Evolutionary conservation across 2,888 invertebrate genomes (phyloP).

Genomic region (Girardia tigrina): DNA sequence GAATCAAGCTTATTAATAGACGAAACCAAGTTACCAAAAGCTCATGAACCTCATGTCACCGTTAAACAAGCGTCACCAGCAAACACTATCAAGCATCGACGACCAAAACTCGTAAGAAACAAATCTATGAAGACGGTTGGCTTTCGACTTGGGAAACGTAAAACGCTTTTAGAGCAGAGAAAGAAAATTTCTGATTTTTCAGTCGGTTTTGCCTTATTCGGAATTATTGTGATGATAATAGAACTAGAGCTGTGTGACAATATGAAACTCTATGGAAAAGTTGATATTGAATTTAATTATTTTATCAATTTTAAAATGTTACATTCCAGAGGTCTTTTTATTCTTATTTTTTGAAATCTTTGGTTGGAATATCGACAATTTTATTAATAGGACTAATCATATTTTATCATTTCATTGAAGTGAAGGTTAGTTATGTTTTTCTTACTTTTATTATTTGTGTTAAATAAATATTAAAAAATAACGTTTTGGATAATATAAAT

Average conservation of each 20-base stretch:
- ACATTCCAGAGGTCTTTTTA: neutral
- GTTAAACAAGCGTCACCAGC: neutral
- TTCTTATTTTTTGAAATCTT: neutral
- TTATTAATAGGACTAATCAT: neutral
- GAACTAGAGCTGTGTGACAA: slow-evolving; percentile 88
- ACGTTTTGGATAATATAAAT: too few species aligned
- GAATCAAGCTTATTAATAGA: neutral
- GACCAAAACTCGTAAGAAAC: slow-evolving; percentile 5
- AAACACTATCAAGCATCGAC: neutral
- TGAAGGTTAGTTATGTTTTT: too few species aligned
- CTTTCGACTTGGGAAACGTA: slow-evolving; percentile 86
- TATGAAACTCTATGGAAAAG: slow-evolving; percentile 66
- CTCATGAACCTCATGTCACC: neutral
- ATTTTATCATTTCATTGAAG: slow-evolving; percentile 13
- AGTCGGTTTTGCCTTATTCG: slow-evolving; percentile 96
- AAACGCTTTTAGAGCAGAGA: slow-evolving; percentile 92
- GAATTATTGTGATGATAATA: slow-evolving; percentile 95
- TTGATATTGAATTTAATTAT: too few species aligned
- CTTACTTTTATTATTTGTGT: too few species aligned
- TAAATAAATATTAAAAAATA: too few species aligned
- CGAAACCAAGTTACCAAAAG: neutral
- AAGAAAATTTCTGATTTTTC: slow-evolving; percentile 97
- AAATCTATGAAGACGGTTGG: slow-evolving; percentile 40
- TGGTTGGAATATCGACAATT: neutral
- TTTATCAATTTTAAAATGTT: too few species aligned